Base-by-base conservation (phyloP, 1,140 invertebrate species). In the Tyrophagus putrescentiae region DNA sequence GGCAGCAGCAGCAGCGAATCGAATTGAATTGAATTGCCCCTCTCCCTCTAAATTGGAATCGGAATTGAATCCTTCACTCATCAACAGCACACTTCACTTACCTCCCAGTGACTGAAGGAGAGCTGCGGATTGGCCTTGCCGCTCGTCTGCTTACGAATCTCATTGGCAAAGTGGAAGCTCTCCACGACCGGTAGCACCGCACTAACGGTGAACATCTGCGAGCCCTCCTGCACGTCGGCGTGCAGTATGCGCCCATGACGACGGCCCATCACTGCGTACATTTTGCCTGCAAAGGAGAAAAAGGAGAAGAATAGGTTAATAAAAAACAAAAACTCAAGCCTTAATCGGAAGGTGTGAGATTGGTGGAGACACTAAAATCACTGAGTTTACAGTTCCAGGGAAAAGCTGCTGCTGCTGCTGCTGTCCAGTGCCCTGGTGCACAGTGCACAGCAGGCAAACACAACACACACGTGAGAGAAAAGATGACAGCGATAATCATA, bases 71-170 rank as follows among this genome's bases (percentile, higher is more conserved):
- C 25, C 18, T 42, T 42, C 4, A 42, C 36, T 13, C 11, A 39
- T 13, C 36, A 39, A 39, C 11, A 39, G n/a, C 36, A n/a, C 36
- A 53, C n/a, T n/a, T n/a, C 56, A 67, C 75, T 77, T 73, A 87
- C 86, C 82, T 98, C 90, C 87, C 93, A 99, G 72, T 96, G 91
- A 70, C 87, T 93, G 76, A 98, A 98, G 64, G 88, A 79, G 60
- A 98, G 78, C 72, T 96, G 93, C 11, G 93, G 92, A 72, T 83
- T 85, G 5, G 94, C 94, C 59, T 95, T 76, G 27, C 95, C 95
- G 63, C 90, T 96, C 29, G 93, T 98, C 72, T 91, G 85, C 68
- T 90, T 95, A 21, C 79, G 69, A 61, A 98, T 81, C 72, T 94
- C 88, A 50, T 89, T 83, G 5, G 87, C 85, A 72, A 98, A 89